A percentile compares a stretch with the other conserved stretches of the same genome.
Evolutionary conservation across 2,797 vertebrate genomes (phyloP).

Genomic region (Sphenodon punctatus): DNA sequence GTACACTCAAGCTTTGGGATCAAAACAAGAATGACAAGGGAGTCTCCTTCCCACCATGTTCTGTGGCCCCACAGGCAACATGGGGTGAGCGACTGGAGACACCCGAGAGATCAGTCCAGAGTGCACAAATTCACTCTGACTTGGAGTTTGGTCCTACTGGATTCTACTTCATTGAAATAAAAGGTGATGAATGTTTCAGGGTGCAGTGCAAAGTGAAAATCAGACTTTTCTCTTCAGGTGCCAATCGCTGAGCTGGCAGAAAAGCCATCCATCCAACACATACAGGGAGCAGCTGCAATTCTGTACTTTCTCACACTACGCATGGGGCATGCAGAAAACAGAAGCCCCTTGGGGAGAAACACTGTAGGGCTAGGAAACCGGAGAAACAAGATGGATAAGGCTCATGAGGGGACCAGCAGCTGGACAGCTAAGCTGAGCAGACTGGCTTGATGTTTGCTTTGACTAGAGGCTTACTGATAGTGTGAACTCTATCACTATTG

Average conservation of each 20-base stretch:
- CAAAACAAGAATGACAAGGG: too few relatives aligned
- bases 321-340: not conserved
- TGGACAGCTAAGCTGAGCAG: not conserved
- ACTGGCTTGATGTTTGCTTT: fast-evolving
- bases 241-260: fast-evolving
- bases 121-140: too few relatives aligned
- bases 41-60: too few relatives aligned
- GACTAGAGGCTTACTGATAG: not conserved
- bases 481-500: not conserved
- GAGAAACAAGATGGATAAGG: not conserved
- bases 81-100: too few relatives aligned
- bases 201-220: too few relatives aligned
- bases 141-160: too few relatives aligned
- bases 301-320: not conserved
- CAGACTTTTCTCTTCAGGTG: too few relatives aligned
- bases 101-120: too few relatives aligned
- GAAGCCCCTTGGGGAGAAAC: not conserved
- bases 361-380: fast-evolving
- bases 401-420: not conserved
- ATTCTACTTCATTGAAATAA: too few relatives aligned
- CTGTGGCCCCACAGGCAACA: too few relatives aligned
- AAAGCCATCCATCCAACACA: fast-evolving
- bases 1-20: too few relatives aligned
- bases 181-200: too few relatives aligned
- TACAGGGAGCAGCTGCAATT: not conserved